Conservation (phyloP, 2,888 invertebrate species). For the Diabrotica balteata region DNA sequence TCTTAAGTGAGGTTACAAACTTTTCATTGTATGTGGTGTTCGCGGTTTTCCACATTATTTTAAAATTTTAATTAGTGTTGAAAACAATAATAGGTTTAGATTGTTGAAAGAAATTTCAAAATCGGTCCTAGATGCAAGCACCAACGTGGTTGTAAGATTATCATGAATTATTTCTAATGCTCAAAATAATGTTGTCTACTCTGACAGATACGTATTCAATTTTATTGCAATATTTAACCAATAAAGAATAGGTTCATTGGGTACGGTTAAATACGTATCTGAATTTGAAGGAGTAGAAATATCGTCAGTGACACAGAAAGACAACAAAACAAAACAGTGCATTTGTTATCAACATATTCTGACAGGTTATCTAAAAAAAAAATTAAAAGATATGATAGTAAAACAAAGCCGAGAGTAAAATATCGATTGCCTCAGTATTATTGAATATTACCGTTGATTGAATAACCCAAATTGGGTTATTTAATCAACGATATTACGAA, state of each 20-base stretch:
- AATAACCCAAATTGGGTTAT: too few relatives aligned
- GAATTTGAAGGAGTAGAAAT: background rate
- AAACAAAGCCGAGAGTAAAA: too few relatives aligned
- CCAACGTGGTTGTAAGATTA: constrained; percentile 50
- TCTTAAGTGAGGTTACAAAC: constrained; percentile 50
- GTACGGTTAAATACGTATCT: constrained; percentile 39
- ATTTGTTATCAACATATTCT: constrained; percentile 15
- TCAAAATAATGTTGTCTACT: background rate
- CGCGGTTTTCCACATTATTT: constrained; percentile 45
- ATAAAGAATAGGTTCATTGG: constrained; percentile 40
- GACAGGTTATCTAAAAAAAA: too few relatives aligned
- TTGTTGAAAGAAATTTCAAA: constrained; percentile 33
- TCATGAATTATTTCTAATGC: background rate
- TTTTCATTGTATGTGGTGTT: constrained; percentile 44
- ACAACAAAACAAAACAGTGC: background rate
- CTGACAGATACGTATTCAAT: background rate
- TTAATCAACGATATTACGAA: too few relatives aligned
- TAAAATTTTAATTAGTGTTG: constrained; percentile 34
- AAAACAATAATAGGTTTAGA: constrained; percentile 26
- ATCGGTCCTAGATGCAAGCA: constrained; percentile 49
- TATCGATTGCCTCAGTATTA: too few relatives aligned
- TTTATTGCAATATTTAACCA: background rate
- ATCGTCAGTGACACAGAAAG: background rate
- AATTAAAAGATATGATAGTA: too few relatives aligned
- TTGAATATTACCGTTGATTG: too few relatives aligned